Percentiles rank a stretch among this genome's conserved stretches.
phyloP scores from a whole-genome alignment of 2,113 vertebrate species.

The Caretta caretta region DNA sequence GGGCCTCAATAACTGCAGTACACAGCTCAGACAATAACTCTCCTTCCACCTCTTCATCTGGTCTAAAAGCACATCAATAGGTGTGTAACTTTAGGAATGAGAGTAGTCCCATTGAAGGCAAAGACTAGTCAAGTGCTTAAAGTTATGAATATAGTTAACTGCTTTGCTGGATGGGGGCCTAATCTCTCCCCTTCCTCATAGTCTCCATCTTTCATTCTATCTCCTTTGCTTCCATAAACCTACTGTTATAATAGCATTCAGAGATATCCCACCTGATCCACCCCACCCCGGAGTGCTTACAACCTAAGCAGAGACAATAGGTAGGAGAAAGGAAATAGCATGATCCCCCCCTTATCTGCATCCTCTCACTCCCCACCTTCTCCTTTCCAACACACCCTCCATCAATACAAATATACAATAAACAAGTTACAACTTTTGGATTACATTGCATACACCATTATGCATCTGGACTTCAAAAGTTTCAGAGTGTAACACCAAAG shows the following conservation, averaged over 20 bases:
- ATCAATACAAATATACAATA: constrained; percentile 5
- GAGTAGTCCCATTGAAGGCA: background rate
- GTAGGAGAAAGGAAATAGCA: rapidly evolving
- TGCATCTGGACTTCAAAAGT: constrained; percentile 4
- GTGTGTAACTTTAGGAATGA: constrained; percentile 12
- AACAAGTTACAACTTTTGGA: constrained; percentile 36
- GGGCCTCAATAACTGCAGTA: background rate
- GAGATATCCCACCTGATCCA: background rate
- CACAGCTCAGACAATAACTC: background rate
- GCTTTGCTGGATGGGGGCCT: background rate
- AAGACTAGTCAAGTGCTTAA: background rate
- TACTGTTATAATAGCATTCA: background rate
- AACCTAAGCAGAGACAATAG: background rate
- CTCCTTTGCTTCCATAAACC: background rate
- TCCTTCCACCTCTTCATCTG: constrained; percentile 6
- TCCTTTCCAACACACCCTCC: background rate
- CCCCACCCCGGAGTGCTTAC: background rate
- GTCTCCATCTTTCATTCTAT: background rate
- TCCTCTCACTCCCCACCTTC: background rate
- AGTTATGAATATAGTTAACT: background rate
- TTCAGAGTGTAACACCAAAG: background rate
- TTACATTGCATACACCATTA: constrained; percentile 31
- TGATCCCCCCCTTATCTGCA: background rate
- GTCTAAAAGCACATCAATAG: constrained; percentile 34
- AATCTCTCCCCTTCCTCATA: background rate